Conservation (phyloP, 2,797 vertebrate species). For the Schizopygopsis malacanthus region DNA sequence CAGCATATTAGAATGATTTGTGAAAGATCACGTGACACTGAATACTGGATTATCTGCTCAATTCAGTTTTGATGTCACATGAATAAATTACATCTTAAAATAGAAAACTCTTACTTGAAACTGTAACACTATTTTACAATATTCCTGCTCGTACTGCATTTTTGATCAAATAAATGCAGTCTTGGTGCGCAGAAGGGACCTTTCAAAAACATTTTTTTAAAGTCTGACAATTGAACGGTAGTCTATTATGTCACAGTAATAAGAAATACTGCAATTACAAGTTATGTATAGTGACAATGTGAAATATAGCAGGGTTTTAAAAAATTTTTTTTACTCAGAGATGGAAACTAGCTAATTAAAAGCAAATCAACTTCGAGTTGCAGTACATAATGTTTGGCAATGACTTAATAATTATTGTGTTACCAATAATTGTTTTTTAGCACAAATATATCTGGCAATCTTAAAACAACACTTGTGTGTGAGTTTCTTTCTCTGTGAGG, state of each 20-base stretch:
- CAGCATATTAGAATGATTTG: neutral
- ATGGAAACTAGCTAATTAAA: neutral
- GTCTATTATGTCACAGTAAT: neutral
- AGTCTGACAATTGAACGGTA: neutral
- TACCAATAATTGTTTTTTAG: neutral
- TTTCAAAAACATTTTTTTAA: neutral
- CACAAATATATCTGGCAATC: constrained; percentile 17
- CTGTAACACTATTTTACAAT: neutral
- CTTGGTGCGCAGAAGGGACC: neutral
- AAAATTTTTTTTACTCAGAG: neutral
- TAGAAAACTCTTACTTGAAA: neutral
- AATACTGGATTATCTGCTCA: neutral
- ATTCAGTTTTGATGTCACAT: neutral
- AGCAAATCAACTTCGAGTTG: neutral
- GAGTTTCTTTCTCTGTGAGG: constrained; percentile 20
- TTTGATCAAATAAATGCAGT: neutral
- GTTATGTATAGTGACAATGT: neutral
- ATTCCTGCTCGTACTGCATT: neutral
- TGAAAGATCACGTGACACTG: neutral
- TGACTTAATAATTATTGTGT: neutral
- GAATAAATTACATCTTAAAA: neutral
- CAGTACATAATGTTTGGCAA: neutral
- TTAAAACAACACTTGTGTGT: constrained; percentile 11
- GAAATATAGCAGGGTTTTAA: too few relatives aligned
- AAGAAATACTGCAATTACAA: neutral